Percentiles rank a stretch among this genome's conserved stretches.
Evolutionary conservation across 2,888 invertebrate species (phyloP).

Genomic region (Exocentrus adspersus): DNA sequence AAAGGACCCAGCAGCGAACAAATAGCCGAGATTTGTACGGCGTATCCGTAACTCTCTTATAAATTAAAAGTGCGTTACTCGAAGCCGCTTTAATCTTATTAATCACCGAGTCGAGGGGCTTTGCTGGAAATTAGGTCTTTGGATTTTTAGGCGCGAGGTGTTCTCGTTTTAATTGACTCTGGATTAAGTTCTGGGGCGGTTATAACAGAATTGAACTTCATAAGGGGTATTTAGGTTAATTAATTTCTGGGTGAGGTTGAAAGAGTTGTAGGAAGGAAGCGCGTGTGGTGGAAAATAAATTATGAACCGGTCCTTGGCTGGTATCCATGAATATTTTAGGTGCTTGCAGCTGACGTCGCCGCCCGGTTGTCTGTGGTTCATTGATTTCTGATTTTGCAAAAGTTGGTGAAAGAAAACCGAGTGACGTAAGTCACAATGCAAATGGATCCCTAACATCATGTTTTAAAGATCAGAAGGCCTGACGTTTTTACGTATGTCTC

Average conservation of each 20-base stretch:
- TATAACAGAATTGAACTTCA: not conserved
- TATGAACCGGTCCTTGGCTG: not conserved
- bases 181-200: no score
- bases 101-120: conserved; percentile 7
- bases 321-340: not conserved
- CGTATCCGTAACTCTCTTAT: not conserved
- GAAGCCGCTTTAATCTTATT: conserved; percentile 11
- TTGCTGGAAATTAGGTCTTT: conserved; percentile 15
- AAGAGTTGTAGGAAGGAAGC: no score
- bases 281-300: no score
- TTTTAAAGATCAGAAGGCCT: not conserved
- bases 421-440: no score
- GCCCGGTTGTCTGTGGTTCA: not conserved
- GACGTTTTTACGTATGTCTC: not conserved
- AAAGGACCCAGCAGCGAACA: not conserved
- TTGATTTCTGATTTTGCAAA: not conserved
- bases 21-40: conserved; percentile 5
- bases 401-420: no score
- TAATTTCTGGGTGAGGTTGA: not conserved
- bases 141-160: conserved; percentile 4
- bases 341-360: not conserved
- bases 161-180: no score
- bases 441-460: not conserved
- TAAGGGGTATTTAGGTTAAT: not conserved
- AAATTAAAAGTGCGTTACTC: conserved; percentile 12